Conservation (phyloP, 1,140 invertebrate genomes). For the Aricia agestis region DNA sequence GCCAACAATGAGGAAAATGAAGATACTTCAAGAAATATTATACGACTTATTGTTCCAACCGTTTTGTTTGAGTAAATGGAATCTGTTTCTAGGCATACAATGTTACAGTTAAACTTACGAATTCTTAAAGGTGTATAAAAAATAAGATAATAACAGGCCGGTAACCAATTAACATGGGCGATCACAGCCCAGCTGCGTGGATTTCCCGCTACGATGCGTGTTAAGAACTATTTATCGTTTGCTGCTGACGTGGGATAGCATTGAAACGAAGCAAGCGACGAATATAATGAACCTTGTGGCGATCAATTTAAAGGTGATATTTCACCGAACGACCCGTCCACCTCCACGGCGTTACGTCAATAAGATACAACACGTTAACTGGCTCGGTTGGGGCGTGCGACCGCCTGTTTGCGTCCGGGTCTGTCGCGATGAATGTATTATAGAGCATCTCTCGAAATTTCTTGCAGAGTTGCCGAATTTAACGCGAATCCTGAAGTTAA, state of each 20-base stretch:
- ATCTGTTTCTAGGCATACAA: background rate
- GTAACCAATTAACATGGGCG: constrained; percentile 64
- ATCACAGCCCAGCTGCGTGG: constrained; percentile 70
- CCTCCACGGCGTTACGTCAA: constrained; percentile 70
- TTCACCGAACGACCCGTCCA: constrained; percentile 46
- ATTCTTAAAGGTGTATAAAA: constrained; percentile 32
- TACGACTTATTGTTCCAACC: background rate
- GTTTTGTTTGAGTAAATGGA: background rate
- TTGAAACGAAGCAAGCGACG: constrained; percentile 16
- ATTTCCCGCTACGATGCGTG: constrained; percentile 69
- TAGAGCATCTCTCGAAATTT: constrained; percentile 41
- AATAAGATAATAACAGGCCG: constrained; percentile 56
- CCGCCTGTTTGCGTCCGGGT: constrained; percentile 65
- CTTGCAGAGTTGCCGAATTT: constrained; percentile 5
- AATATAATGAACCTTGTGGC: constrained; percentile 25
- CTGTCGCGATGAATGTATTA: constrained; percentile 52
- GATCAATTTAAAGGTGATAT: constrained; percentile 48
- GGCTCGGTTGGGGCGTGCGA: constrained; percentile 55
- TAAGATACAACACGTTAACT: constrained; percentile 70
- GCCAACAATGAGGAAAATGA: background rate
- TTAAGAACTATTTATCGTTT: constrained; percentile 70
- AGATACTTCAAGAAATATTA: background rate
- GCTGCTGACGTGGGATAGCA: constrained; percentile 54
- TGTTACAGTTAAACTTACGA: background rate
- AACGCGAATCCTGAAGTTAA: constrained; percentile 19